Conservation (phyloP, 2,888 invertebrate species). For the Synanthedon tipuliformis region DNA sequence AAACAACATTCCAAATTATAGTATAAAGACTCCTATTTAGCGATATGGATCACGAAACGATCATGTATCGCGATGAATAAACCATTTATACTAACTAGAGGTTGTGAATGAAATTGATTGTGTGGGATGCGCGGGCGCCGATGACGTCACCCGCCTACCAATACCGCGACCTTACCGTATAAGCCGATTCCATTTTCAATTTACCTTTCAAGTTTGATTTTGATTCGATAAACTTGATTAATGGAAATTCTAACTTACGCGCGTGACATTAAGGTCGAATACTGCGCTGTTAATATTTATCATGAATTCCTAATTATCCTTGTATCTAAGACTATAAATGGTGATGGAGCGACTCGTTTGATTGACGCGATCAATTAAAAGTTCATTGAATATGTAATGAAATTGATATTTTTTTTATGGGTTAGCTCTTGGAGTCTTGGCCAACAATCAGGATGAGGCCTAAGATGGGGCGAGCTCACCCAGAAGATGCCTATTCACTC, state of each 20-base stretch:
- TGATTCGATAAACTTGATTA: not conserved
- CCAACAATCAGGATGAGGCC: too few relatives aligned
- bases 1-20: slow-evolving; percentile 2
- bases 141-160: slow-evolving; percentile 35
- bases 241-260: not conserved
- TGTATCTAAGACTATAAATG: slow-evolving; percentile 16
- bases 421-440: too few relatives aligned
- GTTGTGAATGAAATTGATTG: slow-evolving; percentile 33
- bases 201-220: slow-evolving; percentile 4
- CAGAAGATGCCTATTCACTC: too few relatives aligned
- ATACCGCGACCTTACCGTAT: slow-evolving; percentile 24
- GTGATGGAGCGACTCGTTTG: slow-evolving; percentile 12
- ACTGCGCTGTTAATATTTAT: not conserved
- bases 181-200: slow-evolving; percentile 25
- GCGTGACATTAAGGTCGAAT: not conserved
- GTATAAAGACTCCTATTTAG: slow-evolving; percentile 24
- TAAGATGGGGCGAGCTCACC: too few relatives aligned
- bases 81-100: slow-evolving; percentile 36
- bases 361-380: slow-evolving; percentile 14
- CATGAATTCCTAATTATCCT: slow-evolving; percentile 5
- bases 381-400: not conserved
- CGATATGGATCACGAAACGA: slow-evolving; percentile 27
- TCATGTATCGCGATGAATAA: slow-evolving; percentile 41
- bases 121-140: slow-evolving; percentile 49
- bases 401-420: too few relatives aligned